phyloP scores from a whole-genome alignment of 2,113 vertebrate genomes.

The Callocephalon fimbriatum region DNA sequence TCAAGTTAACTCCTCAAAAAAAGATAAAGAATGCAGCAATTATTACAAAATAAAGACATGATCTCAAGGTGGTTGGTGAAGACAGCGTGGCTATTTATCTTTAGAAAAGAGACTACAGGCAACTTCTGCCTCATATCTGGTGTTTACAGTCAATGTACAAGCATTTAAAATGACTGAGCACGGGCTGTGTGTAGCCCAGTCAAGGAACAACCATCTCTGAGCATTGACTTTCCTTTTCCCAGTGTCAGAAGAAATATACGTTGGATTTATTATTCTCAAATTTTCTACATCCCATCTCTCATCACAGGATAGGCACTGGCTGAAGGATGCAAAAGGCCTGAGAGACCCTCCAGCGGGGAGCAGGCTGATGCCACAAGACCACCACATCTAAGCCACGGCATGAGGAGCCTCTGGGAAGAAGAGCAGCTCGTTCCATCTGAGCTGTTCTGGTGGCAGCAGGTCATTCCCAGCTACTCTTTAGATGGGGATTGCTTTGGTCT shows the following conservation, averaged over 20 bases:
- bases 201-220: fast-evolving
- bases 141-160: background rate
- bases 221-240: background rate
- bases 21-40: background rate
- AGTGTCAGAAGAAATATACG: background rate
- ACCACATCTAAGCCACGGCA: background rate
- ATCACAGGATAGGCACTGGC: background rate
- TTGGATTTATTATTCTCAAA: background rate
- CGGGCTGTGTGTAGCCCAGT: fast-evolving
- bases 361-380: background rate
- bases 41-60: background rate
- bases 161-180: background rate
- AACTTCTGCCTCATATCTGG: background rate
- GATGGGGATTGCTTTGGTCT: background rate
- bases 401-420: background rate
- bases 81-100: background rate
- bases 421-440: background rate
- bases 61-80: background rate
- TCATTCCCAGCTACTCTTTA: background rate
- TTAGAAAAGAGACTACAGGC: background rate
- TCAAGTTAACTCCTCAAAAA: background rate
- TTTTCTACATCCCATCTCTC: background rate
- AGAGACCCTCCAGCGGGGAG: background rate
- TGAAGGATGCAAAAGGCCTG: background rate
- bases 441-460: background rate